Evolutionary conservation across 2,113 vertebrate genomes (phyloP).

Genomic region (Odocoileus virginianus): DNA sequence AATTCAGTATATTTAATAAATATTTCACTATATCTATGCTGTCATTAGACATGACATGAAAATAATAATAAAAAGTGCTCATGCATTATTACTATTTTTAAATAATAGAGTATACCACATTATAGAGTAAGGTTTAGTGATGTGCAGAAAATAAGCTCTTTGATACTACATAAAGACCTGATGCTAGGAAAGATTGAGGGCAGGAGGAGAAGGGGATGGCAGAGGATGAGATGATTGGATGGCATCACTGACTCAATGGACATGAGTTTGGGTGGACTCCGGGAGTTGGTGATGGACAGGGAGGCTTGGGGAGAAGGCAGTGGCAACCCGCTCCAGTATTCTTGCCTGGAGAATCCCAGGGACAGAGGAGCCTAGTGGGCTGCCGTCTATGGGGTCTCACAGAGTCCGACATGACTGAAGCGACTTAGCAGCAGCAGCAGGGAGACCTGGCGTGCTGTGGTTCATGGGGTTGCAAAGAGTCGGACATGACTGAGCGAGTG

Average conservation of each 20-base stretch:
- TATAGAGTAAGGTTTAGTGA: background rate
- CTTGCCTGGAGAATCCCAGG: too few relatives aligned
- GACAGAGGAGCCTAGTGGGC: too few relatives aligned
- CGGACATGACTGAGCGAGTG: background rate
- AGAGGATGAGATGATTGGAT: background rate
- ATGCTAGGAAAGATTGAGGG: background rate
- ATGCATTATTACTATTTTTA: slow-evolving; percentile 1
- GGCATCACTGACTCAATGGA: background rate
- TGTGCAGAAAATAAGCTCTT: background rate
- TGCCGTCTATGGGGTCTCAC: too few relatives aligned
- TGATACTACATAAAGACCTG: background rate
- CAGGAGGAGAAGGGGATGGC: background rate
- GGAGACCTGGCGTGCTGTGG: rapidly evolving
- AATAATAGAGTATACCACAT: background rate
- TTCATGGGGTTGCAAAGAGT: background rate
- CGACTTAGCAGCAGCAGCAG: background rate
- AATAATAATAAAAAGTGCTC: background rate
- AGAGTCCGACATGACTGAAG: too few relatives aligned
- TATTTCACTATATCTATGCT: background rate
- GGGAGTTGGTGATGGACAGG: background rate
- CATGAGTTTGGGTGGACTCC: background rate
- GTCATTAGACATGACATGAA: background rate
- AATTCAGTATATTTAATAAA: background rate
- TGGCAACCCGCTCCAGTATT: too few relatives aligned
- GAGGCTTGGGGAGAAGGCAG: background rate